Evolutionary conservation across 2,888 invertebrate genomes (phyloP).

Genomic region (Polydrusus pterygomalis): DNA sequence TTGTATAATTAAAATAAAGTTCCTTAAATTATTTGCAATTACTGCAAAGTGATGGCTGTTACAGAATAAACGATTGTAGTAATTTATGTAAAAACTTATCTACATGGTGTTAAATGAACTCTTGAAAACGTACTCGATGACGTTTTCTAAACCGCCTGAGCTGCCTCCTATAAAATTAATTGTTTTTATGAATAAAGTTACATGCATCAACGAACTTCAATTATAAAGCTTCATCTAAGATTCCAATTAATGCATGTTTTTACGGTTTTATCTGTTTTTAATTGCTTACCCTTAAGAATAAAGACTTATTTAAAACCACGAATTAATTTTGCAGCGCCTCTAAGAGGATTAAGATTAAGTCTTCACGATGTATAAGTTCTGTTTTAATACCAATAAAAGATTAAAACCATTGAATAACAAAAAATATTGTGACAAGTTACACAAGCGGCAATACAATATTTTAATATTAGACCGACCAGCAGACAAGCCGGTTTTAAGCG

Average conservation of each 20-base stretch:
- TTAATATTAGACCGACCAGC: slow-evolving; percentile 9
- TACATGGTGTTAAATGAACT: too few relatives aligned
- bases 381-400: slow-evolving; percentile 27
- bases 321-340: slow-evolving; percentile 21
- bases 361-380: slow-evolving; percentile 42
- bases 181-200: too few relatives aligned
- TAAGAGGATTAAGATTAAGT: slow-evolving; percentile 46
- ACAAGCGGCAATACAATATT: slow-evolving; percentile 11
- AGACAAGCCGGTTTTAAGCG: slow-evolving; percentile 11
- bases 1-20: too few relatives aligned
- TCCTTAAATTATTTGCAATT: too few relatives aligned
- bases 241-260: background rate
- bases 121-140: too few relatives aligned
- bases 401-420: slow-evolving; percentile 27
- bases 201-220: too few relatives aligned
- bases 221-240: background rate
- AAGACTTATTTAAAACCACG: background rate
- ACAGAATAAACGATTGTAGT: too few relatives aligned
- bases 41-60: too few relatives aligned
- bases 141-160: too few relatives aligned
- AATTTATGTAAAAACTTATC: too few relatives aligned
- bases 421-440: slow-evolving; percentile 18
- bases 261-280: background rate
- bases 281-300: background rate
- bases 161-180: too few relatives aligned